phyloP scores from a whole-genome alignment of 2,797 vertebrate species.

The Schizopygopsis pylzovi region DNA sequence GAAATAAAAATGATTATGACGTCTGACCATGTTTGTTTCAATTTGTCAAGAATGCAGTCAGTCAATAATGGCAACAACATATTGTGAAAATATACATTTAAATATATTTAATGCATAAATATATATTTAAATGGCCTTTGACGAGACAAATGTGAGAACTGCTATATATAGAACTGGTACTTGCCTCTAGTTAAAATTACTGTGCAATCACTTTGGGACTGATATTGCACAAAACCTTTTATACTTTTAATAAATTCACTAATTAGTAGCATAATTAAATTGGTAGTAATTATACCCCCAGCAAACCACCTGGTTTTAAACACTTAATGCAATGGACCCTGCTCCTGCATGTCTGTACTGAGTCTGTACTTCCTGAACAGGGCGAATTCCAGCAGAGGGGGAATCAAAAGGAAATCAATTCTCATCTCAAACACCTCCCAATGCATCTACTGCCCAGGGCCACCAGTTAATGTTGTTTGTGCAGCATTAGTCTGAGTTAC shows the following conservation, averaged over 20 bases:
- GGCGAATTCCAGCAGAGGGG: slow-evolving; percentile 14
- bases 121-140: neutral
- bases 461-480: slow-evolving; percentile 36
- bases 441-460: slow-evolving; percentile 26
- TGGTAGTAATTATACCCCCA: neutral
- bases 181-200: neutral
- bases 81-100: neutral
- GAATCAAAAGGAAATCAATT: slow-evolving; percentile 46
- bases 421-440: slow-evolving; percentile 38
- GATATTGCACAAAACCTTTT: neutral
- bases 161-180: neutral
- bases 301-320: neutral
- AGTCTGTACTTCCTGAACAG: neutral
- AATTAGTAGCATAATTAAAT: neutral
- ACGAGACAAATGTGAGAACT: neutral
- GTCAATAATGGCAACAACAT: neutral
- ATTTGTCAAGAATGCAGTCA: neutral
- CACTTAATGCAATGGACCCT: neutral
- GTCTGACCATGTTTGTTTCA: neutral
- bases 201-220: neutral
- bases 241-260: neutral
- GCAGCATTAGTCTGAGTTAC: slow-evolving; percentile 14
- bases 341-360: neutral
- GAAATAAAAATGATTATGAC: neutral
- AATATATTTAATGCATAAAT: neutral